Evolutionary conservation across 2,888 invertebrate species (phyloP), one percentile per base, ranked within the genome.

Genomic region (Drosophila kokeensis): DNA sequence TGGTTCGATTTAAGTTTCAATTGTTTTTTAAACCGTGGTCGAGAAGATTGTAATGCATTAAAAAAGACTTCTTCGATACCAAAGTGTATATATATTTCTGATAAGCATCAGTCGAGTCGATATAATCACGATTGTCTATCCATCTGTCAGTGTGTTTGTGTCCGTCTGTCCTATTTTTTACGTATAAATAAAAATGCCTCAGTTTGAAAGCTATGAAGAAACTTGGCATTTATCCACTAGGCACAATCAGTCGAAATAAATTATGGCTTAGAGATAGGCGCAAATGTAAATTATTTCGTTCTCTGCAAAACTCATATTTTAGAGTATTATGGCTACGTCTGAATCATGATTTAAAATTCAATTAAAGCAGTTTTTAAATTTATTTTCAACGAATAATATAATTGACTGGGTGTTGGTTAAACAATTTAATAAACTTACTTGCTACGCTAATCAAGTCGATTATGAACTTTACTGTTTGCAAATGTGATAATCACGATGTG

Each of bases 371-470:
- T 50, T 27, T 61, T 61, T 40, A 40, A n/a, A 45, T 48, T 40
- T 40, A 60, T 55, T 42, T 68, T 30, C 60, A 71, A 13, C 62
- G 21, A 55, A 36, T 60, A 36, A 49, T 21, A 21, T 66, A 38
- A 63, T 49, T 68, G 36, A 55, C 21, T 45, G 29, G 15, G 18
- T 18, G 27, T 15, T 15, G 8, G 38, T 0, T 24, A 73, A 69
- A 29, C 58, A 54, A 70, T 68, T 70, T 67, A 77, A 76, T 72
- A 74, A 70, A 76, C 65, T 58, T 50, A 58, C 64, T 53, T 49
- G 27, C 38, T 55, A 36, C 63, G 85, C 83, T 85, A 87, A 86
- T 87, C 88, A 86, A 87, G 76, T 87, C 60, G 81, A 76, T 83
- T 83, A 81, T 75, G 61, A 32, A 67, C 34, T 24, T 60, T 50